A percentile compares a stretch with the other conserved stretches of the same genome.
These are phyloP conservation scores for Minunthozetes semirufus DNA, from an alignment of 2,888 invertebrate genomes.

Conservation along the genomic window DNA sequence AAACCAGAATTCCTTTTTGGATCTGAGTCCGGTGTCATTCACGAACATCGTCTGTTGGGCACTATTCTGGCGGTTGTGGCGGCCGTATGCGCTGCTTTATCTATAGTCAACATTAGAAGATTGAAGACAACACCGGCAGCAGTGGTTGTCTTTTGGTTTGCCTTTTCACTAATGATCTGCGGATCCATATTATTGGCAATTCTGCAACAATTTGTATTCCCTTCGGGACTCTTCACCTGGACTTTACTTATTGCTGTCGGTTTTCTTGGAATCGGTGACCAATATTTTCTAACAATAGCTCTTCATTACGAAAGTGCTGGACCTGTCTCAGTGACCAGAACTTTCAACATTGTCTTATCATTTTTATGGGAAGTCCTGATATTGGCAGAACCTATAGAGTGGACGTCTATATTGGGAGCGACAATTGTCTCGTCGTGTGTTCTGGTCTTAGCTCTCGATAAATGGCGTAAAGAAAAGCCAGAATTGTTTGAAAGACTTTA, in stretches of 20 bases:
- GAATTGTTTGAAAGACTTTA: neutral
- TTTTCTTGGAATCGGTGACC: conserved; percentile 29
- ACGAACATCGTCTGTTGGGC: conserved; percentile 2
- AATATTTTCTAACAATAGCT: conserved; percentile 70
- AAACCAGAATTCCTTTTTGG: conserved; percentile 34
- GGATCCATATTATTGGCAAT: conserved; percentile 17
- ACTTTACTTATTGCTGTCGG: conserved; percentile 23
- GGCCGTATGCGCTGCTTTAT: conserved; percentile 18
- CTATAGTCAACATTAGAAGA: conserved; percentile 28
- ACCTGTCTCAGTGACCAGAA: conserved; percentile 82
- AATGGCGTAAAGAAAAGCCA: conserved; percentile 28
- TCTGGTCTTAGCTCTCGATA: conserved; percentile 23
- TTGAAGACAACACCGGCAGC: conserved; percentile 33
- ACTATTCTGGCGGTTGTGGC: conserved; percentile 5
- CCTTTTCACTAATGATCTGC: conserved; percentile 18
- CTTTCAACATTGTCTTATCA: conserved; percentile 82
- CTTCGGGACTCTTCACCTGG: neutral
- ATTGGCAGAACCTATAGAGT: conserved; percentile 27
- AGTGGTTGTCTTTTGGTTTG: conserved; percentile 35
- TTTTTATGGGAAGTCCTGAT: conserved; percentile 67
- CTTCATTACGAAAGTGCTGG: conserved; percentile 84
- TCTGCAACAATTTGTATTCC: neutral
- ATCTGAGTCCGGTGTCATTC: neutral
- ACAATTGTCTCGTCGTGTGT: conserved; percentile 32
- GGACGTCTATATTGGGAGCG: conserved; percentile 37